Conservation (phyloP, 2,797 vertebrate species). For the Lepus townsendii region DNA sequence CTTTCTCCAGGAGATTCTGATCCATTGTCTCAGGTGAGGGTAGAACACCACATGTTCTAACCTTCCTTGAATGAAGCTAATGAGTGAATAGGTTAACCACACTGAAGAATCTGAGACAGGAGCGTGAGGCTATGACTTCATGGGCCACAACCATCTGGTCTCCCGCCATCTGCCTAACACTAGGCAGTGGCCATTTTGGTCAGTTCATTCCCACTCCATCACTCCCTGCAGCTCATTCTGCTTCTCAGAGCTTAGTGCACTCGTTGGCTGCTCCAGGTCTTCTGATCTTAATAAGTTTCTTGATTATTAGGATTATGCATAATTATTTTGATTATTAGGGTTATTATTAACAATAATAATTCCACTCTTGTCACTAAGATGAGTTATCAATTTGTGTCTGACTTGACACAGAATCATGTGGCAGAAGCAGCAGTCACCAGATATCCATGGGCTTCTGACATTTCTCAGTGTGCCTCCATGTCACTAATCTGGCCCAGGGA, state of each 20-base stretch:
- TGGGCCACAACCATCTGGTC: background rate
- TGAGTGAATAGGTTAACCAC: background rate
- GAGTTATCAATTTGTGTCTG: background rate
- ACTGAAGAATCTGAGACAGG: background rate
- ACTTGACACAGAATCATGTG: background rate
- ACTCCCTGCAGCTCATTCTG: background rate
- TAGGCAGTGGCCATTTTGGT: background rate
- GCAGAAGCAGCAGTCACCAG: background rate
- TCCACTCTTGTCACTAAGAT: background rate
- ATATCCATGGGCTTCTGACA: background rate
- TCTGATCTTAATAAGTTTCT: background rate
- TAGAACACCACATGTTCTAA: background rate
- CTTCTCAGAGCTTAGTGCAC: background rate
- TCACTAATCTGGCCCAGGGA: background rate
- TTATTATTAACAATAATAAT: too few species aligned
- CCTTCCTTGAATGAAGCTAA: background rate
- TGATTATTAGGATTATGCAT: background rate
- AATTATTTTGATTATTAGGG: too few species aligned
- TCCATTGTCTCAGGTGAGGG: background rate
- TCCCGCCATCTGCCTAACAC: background rate
- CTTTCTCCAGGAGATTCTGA: background rate
- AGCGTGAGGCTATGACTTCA: background rate
- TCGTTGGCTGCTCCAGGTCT: background rate
- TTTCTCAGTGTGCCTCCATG: background rate
- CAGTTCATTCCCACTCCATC: background rate